Evolutionary conservation across 2,797 vertebrate genomes (phyloP), one percentile per base, ranked within the genome.

Genomic region (Molossus alvarezi): DNA sequence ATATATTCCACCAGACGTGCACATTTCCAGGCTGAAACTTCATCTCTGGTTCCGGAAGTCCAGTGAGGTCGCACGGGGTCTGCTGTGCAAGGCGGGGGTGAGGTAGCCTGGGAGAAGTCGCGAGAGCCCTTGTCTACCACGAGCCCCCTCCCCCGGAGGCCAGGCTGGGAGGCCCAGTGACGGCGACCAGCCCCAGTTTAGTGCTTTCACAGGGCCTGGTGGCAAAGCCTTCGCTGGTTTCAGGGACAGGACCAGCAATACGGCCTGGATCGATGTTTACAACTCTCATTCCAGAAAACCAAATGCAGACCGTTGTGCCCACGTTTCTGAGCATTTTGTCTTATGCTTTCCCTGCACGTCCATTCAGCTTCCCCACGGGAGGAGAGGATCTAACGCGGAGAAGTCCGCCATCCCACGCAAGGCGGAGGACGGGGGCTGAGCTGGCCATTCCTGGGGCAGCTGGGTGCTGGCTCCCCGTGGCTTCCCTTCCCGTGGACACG

Each of bases 341-440:
- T 97, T 84, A 94, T 83, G 27, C 51, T 91, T 96, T 96, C 80
- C 90, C 91, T 97, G 96, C 84, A 96, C 58, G 96, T 91, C 71
- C 91, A 91, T 41, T 79, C 83, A 81, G 95, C 82, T 87, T 96
- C 96, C 65, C n/a, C 64, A 7, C 2, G 25, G 57, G 62, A 84
- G 15, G 48, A 41, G 79, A 84, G 71, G 64, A 18, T 20, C n/a
- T 21, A 69, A 91, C 71, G 51, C 55, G 85, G 60, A 94, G 57
- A 69, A 4, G 18, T 60, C 25, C 48, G 53, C 6, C 45, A 23
- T 23, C 58, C 29, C 60, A 88, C 37, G n/a, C 76, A 72, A 88
- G 57, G 41, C 41, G 1, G 41, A 45, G 41, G 41, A 6, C 41
- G 41, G 41, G 65, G 1, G 0, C 41, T 48, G 17, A 9, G 45